Base-by-base conservation (phyloP, 2,888 invertebrate species). In the Meganola albula region DNA sequence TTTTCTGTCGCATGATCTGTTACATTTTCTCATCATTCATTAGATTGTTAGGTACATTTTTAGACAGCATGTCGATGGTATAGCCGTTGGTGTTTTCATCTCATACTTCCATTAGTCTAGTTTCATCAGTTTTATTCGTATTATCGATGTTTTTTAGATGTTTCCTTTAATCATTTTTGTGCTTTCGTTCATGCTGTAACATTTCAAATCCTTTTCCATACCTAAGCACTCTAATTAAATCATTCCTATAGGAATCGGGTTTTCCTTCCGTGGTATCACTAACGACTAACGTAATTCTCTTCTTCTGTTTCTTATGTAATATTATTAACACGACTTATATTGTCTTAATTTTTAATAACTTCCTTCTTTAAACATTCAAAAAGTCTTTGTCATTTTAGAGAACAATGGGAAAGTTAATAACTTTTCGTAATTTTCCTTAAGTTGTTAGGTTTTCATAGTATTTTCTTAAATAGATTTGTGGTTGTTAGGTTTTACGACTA, bases 21-120 rank as follows among this genome's bases (percentile, higher is more conserved):
- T n/a, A n/a, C n/a, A n/a, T n/a, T n/a, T 47, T 59, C 58, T 48
- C 40, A 63, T 65, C 72, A 68, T 72, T 68, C 68, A 58, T 56
- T n/a, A n/a, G n/a, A n/a, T 16, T 16, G 16, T 16, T 16, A 16
- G 4, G 4, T 16, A 5, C 16, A 16, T 16, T 5, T 16, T 35
- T 44, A 52, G 44, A 47, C 55, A 61, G 74, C 73, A 74, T 74
- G 71, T 51, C 46, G 40, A 44, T 57, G 62, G 62, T 65, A 46
- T 67, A 64, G 60, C 58, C 60, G 58, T 63, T 37, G 36, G 28
- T 46, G 39, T 36, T 50, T 7, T 60, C 67, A 70, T 65, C 42
- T 63, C 69, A 65, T 66, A 37, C 47, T 45, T 37, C 41, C 63
- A 64, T 60, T 63, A 64, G 66, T 63, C 64, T 70, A 58, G 55